Evolutionary conservation across 2,888 invertebrate species (phyloP), one percentile per base, ranked within the genome.

Genomic region (Spodoptera picta): DNA sequence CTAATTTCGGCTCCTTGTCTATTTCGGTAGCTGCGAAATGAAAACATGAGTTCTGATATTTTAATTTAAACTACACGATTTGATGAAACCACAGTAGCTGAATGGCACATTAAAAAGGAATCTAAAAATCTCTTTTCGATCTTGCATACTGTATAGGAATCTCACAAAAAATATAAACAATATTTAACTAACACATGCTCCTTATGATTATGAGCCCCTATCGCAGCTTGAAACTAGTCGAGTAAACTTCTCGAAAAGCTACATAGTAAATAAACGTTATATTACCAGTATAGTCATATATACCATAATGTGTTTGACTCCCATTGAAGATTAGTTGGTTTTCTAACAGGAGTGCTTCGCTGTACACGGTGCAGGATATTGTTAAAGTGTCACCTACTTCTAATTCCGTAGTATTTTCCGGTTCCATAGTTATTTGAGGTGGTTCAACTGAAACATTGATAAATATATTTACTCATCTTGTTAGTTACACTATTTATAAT

Each of bases 391-490:
- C 86, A 0, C 87, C 88, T 0, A 71, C 36, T 14, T 82, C 73
- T 0, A 89, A 7, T 36, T 36, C 65, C 0, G 85, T 85, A 4
- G 54, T 46, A 64, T 88, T 89, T 5, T 65, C 72, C 1, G 92
- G 87, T 1, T 81, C 67, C 5, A 93, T 76, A 0, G 79, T 75
- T 27, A 92, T 84, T 72, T 83, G 81, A 0, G 93, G 93, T 0
- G 88, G 88, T 1, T 90, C 88, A 72, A 90, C 93, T 93, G 69
- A 43, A 70, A 73, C n/a, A 19, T 41, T n/a, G 36, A 36, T 36
- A 1, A 36, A 19, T 19, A 19, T 19, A 19, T 19, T 19, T 19
- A 19, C 19, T 1, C 19, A 19, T 19, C 19, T 19, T 19, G 19
- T 19, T 19, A 2, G 19, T 2, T 19, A 19, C 19, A 2, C 2